Conservation (phyloP, 2,888 invertebrate species). For the Phortica magna region DNA sequence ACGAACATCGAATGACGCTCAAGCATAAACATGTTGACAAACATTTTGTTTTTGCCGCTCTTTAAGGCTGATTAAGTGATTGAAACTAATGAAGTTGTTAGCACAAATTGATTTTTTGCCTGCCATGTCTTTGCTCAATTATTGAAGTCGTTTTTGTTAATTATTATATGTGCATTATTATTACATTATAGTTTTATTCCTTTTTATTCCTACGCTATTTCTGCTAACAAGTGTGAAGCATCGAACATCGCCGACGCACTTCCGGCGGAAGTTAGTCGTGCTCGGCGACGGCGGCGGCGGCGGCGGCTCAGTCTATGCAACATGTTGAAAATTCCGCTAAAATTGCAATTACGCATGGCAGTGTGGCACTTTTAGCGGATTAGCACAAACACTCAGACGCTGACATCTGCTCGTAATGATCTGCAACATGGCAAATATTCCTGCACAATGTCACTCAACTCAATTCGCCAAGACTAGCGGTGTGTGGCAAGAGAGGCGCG, state of each 20-base stretch:
- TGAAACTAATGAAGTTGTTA: conserved; percentile 26
- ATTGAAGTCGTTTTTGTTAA: background rate
- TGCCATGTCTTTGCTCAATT: too few species aligned
- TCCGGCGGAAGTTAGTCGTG: conserved; percentile 19
- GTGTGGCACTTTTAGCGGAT: conserved; percentile 7
- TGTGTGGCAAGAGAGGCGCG: too few species aligned
- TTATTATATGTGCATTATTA: background rate
- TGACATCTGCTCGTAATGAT: conserved; percentile 6
- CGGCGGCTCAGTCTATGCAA: background rate
- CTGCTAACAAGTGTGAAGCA: background rate
- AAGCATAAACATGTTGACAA: background rate
- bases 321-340: conserved; percentile 15
- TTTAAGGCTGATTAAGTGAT: background rate
- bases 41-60: too few species aligned
- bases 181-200: background rate
- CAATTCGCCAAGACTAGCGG: too few species aligned
- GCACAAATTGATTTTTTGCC: background rate
- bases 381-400: background rate
- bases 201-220: background rate
- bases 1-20: conserved; percentile 6
- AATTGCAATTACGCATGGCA: conserved; percentile 21
- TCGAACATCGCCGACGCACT: background rate
- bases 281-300: background rate
- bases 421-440: background rate
- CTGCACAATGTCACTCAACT: too few species aligned